A percentile compares a stretch with the other conserved stretches of the same genome.
These are phyloP conservation scores for Chaitophorus viminalis DNA, from an alignment of 2,888 invertebrate species.

Conservation along the genomic window DNA sequence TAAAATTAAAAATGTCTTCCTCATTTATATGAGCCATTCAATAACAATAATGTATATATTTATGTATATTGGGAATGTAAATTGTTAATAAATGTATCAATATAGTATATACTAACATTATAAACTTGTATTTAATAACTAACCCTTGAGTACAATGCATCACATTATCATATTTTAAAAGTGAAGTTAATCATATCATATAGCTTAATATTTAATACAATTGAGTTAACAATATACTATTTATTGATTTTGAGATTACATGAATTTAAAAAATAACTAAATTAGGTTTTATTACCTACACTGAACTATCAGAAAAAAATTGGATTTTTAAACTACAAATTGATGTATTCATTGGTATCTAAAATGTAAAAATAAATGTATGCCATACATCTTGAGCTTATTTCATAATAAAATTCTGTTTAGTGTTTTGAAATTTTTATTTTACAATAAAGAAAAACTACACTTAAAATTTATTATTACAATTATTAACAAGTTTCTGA, in stretches of 20 bases:
- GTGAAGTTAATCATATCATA: not conserved
- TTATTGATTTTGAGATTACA: not conserved
- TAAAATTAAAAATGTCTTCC: not conserved
- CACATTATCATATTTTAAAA: conserved; percentile 2
- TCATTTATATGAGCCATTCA: not conserved
- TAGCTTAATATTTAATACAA: conserved; percentile 10
- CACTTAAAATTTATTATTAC: conserved; percentile 15
- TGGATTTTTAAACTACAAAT: not conserved
- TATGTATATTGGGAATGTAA: conserved; percentile 44
- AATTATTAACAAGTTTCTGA: conserved; percentile 15
- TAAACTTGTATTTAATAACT: not conserved
- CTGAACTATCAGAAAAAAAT: not conserved
- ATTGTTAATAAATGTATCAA: not conserved
- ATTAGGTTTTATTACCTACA: not conserved
- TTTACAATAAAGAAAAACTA: conserved; percentile 20
- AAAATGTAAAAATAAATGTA: conserved; percentile 25
- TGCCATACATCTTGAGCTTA: conserved; percentile 43
- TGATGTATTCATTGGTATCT: conserved; percentile 12
- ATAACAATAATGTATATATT: conserved; percentile 22
- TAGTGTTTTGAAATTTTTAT: conserved; percentile 14
- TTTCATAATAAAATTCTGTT: conserved; percentile 24
- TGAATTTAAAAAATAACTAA: not conserved
- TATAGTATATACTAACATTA: not conserved
- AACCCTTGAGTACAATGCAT: conserved; percentile 13
- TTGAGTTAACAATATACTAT: not conserved